Evolutionary conservation across 2,888 invertebrate genomes (phyloP).

Genomic region (Perizoma flavofasciatum): DNA sequence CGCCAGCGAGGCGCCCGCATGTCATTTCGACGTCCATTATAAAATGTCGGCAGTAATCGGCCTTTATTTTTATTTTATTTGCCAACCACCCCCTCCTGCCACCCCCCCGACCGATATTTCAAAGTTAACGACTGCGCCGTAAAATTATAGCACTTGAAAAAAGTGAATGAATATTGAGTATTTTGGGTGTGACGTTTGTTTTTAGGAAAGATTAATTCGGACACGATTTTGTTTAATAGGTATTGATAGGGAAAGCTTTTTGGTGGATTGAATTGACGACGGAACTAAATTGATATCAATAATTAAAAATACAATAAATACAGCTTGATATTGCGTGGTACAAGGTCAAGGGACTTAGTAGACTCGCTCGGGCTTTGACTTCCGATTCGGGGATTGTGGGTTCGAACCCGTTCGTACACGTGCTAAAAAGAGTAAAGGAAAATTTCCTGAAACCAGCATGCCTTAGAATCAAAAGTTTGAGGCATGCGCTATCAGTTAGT

Average conservation of each 20-base stretch:
- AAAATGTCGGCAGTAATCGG: constrained; percentile 81
- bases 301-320: too few species aligned
- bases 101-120: constrained; percentile 73
- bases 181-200: constrained; percentile 49
- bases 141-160: constrained; percentile 78
- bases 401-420: too few species aligned
- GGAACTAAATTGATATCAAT: not conserved
- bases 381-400: too few species aligned
- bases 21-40: constrained; percentile 80
- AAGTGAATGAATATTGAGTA: constrained; percentile 66
- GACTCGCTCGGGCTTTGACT: too few species aligned
- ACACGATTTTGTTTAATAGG: not conserved
- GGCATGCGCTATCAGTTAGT: too few species aligned
- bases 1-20: constrained; percentile 77
- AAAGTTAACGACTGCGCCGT: constrained; percentile 80
- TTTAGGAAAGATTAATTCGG: constrained; percentile 34
- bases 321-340: too few species aligned
- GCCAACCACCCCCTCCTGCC: constrained; percentile 59
- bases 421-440: too few species aligned
- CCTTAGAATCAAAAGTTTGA: too few species aligned
- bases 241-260: constrained; percentile 4
- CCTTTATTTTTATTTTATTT: constrained; percentile 83
- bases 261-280: not conserved
- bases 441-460: too few species aligned
- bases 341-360: too few species aligned